Evolutionary conservation across 1,140 invertebrate genomes (phyloP).

Genomic region (Apis florea): DNA sequence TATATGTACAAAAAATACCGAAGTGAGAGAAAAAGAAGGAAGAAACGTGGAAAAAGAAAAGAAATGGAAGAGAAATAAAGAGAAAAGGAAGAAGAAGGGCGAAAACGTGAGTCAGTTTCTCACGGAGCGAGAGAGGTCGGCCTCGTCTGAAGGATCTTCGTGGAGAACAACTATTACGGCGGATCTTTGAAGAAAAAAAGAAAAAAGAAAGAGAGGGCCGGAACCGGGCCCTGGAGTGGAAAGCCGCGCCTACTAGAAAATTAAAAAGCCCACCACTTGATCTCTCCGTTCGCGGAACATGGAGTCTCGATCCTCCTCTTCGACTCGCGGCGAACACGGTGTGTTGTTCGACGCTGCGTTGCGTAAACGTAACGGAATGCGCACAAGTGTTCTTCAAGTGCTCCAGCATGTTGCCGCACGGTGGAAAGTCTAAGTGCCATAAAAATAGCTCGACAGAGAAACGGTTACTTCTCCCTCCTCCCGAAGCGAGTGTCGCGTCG

Average conservation of each 20-base stretch:
- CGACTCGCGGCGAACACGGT: not conserved
- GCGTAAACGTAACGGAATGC: slow-evolving; percentile 79
- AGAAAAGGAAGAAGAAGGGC: not conserved
- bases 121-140: not conserved
- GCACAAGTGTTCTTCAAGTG: slow-evolving; percentile 80
- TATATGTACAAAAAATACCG: not conserved
- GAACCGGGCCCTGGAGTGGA: not conserved
- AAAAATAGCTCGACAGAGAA: slow-evolving; percentile 77
- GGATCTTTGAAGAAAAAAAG: not conserved
- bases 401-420: slow-evolving; percentile 78
- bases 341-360: slow-evolving; percentile 55
- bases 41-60: not conserved
- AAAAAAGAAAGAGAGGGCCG: slow-evolving; percentile 11
- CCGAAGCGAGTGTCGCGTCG: not conserved
- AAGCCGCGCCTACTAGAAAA: slow-evolving; percentile 45
- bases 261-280: slow-evolving; percentile 51
- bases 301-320: slow-evolving; percentile 1
- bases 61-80: not conserved
- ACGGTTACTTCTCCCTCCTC: slow-evolving; percentile 68
- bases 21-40: not conserved
- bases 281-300: slow-evolving; percentile 12
- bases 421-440: slow-evolving; percentile 77
- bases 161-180: not conserved
- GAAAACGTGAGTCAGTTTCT: slow-evolving; percentile 17
- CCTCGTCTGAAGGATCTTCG: not conserved